Evolutionary conservation across 2,888 invertebrate species (phyloP).

Genomic region (Drosophila longiperda): DNA sequence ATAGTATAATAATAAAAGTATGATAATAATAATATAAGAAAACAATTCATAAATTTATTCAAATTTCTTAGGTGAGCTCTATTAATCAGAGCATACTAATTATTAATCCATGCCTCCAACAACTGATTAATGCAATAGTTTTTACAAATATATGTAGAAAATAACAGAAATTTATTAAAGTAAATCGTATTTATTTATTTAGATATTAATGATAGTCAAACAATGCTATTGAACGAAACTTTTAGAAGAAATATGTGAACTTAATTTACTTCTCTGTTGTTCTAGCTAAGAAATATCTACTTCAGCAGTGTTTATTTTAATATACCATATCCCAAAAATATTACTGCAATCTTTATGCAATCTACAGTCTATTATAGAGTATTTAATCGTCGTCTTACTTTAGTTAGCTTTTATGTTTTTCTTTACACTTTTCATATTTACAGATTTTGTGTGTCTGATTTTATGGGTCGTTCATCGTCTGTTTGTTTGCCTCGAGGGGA

Average conservation of each 20-base stretch:
- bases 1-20: not conserved
- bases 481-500: constrained; percentile 12
- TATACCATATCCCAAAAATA: not conserved
- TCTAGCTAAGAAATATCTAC: not conserved
- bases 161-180: no score
- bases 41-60: not conserved
- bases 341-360: not conserved
- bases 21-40: not conserved
- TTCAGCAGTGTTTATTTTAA: not conserved
- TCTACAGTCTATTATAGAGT: not conserved
- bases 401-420: not conserved
- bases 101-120: no score
- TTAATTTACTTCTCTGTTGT: no score
- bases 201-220: no score
- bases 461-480: constrained; percentile 19
- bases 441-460: constrained; percentile 16
- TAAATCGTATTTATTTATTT: no score
- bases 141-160: no score
- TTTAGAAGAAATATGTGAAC: no score
- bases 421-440: constrained; percentile 8
- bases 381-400: not conserved
- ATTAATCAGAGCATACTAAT: no score
- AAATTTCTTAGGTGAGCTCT: no score
- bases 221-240: no score
- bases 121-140: no score